Evolutionary conservation across 1,140 invertebrate genomes (phyloP).

Genomic region (Apis florea): DNA sequence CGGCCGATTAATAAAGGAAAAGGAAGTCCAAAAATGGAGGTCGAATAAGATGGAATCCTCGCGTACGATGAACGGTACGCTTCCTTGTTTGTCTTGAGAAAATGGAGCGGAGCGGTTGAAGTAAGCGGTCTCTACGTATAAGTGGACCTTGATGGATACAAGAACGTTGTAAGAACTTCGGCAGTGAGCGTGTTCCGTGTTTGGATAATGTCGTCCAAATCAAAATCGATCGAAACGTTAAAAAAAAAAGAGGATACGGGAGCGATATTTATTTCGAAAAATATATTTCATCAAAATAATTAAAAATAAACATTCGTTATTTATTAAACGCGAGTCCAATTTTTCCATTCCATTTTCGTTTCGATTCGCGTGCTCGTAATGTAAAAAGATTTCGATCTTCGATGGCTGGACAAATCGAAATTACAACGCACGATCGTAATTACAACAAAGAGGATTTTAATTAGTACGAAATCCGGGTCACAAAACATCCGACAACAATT

Average conservation of each 20-base stretch:
- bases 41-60: not conserved
- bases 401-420: not conserved
- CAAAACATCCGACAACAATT: constrained; percentile 36
- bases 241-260: too few species aligned
- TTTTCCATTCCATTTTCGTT: constrained; percentile 15
- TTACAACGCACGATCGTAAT: constrained; percentile 28
- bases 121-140: too few species aligned
- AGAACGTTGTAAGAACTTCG: too few species aligned
- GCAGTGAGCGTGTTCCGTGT: too few species aligned
- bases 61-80: not conserved
- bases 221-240: too few species aligned
- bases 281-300: too few species aligned
- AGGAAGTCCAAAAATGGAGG: constrained; percentile 13
- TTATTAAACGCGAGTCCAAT: constrained; percentile 19
- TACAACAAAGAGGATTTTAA: constrained; percentile 24
- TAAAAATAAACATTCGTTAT: not conserved
- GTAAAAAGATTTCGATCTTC: not conserved
- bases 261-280: too few species aligned
- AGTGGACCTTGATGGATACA: too few species aligned
- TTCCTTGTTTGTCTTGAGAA: constrained; percentile 1
- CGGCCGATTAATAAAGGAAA: not conserved
- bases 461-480: constrained; percentile 34
- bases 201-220: too few species aligned
- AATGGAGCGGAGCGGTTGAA: not conserved
- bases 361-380: not conserved